Conservation (phyloP, 2,113 vertebrate species). For the Pangasianodon hypophthalmus region DNA sequence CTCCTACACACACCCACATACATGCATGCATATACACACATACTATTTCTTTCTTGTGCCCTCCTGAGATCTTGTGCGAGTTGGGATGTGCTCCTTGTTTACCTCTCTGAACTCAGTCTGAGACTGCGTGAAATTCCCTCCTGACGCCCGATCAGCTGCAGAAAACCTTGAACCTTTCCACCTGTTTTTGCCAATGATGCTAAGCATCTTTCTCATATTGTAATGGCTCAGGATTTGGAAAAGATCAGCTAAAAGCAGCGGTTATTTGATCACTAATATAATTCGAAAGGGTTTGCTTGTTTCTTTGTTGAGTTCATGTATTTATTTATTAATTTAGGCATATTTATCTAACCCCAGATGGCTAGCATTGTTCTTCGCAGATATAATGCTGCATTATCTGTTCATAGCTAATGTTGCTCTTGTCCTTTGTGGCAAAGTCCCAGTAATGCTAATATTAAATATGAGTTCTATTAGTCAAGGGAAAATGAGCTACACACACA, state of each 20-base stretch:
- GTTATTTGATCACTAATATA: neutral
- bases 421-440: conserved; percentile 1
- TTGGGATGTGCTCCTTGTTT: neutral
- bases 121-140: neutral
- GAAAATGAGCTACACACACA: conserved; percentile 10
- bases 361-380: neutral
- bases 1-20: conserved; percentile 6
- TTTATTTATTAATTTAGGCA: neutral
- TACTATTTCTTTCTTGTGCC: neutral
- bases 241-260: neutral
- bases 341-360: neutral
- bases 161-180: neutral
- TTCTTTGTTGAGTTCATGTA: neutral
- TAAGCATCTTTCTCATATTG: neutral
- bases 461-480: neutral
- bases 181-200: neutral
- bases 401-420: neutral
- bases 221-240: neutral
- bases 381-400: conserved; percentile 17
- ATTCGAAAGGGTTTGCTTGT: neutral
- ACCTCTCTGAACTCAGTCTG: neutral
- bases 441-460: conserved; percentile 22
- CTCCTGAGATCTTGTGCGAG: neutral
- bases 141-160: neutral
- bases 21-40: conserved; percentile 1